Base-by-base conservation (phyloP, 2,797 vertebrate genomes). In the Triplophysa yarkandensis region DNA sequence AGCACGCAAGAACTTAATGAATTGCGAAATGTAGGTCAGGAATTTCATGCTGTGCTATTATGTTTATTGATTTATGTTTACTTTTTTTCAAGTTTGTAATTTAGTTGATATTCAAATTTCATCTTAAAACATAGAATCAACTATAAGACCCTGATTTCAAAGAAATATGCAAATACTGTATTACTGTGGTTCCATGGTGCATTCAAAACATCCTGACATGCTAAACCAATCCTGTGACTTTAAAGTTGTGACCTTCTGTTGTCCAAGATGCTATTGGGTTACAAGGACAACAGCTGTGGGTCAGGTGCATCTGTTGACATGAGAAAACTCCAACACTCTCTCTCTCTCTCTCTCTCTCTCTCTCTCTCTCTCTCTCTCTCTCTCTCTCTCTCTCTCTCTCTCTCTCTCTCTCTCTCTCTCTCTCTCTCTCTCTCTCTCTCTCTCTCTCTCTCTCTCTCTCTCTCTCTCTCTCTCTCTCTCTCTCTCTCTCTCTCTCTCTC, bases 21-120 rank as follows among this genome's bases (percentile, higher is more conserved):
- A 57, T 69, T 43, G 36, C 11, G 13, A 69, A 57, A 69, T 44
- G 36, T 69, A 44, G 67, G 52, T 69, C 67, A 69, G 28, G 23
- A 46, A 55, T 32, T 36, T 55, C 34, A 27, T 19, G 58, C 58
- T 52, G 57, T 28, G 58, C 44, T 62, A n/a, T 19, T 52, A n/a
- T 72, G 30, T 39, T 16, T 17, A 63, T 21, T 30, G 32, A 63
- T 72, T 62, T 41, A 63, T 63, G 23, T 63, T 50, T 17, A 36
- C 48, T 41, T 48, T 9, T 71, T 71, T 36, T 60, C 14, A 48
- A 46, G 44, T 34, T 19, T 71, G 41, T 48, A 6, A 34, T 61
- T 71, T 36, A 32, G 43, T 34, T 27, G 28, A 71, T 46, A 41
- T 46, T 60, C 16, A 46, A 25, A 23, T 30, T 32, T 23, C 19